Conservation (phyloP, 2,113 vertebrate species). For the Oreotragus oreotragus region DNA sequence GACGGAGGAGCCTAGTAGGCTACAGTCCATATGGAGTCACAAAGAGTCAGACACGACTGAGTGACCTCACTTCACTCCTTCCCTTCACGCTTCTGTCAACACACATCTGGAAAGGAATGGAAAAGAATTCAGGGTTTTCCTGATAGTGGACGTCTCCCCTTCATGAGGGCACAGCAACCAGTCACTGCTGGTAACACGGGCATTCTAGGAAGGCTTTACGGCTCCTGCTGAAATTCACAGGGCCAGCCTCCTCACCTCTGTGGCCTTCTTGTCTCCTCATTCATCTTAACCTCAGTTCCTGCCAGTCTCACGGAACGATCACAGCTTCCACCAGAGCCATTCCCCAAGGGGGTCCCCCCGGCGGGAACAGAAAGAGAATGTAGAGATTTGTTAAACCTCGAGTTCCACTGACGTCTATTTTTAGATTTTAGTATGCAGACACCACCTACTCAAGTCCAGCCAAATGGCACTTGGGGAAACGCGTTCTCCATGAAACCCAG, state of each 20-base stretch:
- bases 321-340: no score
- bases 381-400: rapidly evolving
- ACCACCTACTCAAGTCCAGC: no score
- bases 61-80: not conserved
- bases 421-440: rapidly evolving
- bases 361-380: rapidly evolving
- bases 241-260: no score
- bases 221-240: not conserved
- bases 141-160: rapidly evolving
- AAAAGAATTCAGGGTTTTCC: not conserved
- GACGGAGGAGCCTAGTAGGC: rapidly evolving
- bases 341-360: not conserved
- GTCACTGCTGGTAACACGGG: rapidly evolving
- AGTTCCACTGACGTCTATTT: no score
- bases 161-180: not conserved
- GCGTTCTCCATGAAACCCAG: not conserved
- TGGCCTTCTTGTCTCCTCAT: rapidly evolving
- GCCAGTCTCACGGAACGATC: rapidly evolving
- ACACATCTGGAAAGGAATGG: not conserved
- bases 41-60: not conserved
- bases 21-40: not conserved
- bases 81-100: not conserved
- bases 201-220: not conserved
- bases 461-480: not conserved
- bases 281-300: not conserved